Base-by-base conservation (phyloP, 2,113 vertebrate genomes). In the Megatriorchis doriae region DNA sequence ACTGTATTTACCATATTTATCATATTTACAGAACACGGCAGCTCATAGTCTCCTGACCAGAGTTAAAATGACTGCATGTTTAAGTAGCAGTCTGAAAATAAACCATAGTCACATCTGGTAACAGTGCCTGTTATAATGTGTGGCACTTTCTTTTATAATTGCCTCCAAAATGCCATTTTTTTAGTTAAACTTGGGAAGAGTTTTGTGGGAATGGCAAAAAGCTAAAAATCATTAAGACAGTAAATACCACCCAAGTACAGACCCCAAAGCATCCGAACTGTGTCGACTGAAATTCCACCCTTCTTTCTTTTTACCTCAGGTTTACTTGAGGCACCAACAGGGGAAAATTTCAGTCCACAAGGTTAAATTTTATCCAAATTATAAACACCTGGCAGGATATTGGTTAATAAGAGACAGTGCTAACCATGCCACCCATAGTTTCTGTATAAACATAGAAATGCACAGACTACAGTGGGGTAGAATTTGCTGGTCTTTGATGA, bases 351-450 rank as follows among this genome's bases (percentile, higher is more conserved):
- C 29, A 34, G 65, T 71, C 42, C 50, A 67, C 1, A 3, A 88
- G 72, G 72, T 89, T 96, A 84, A 72, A 95, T 89, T 96, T 93
- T 91, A 85, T 87, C 65, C 77, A 89, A 42, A 93, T 94, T 95
- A 81, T 65, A 75, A 94, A 93, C 68, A 94, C 27, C 52, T 89
- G 83, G 27, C 77, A 94, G 88, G 75, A 86, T 94, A 68, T 79
- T 75, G 43, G 52, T 84, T 96, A 96, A 75, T 94, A 91, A 52
- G 80, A 94, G 80, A 62, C 82, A 88, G 38, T 61, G n/a, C 67
- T 84, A 62, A 58, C 75, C n/a, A 18, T 77, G 66, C 75, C 86
- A 81, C 89, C 38, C 77, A 36, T 55, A 27, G 65, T 67, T 81
- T 77, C 73, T 91, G 27, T 65, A 16, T 79, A 86, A 88, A 68